A percentile compares a stretch with the other conserved stretches of the same genome.
Evolutionary conservation across 2,797 vertebrate genomes (phyloP).

Genomic region (Aphelocoma californica): DNA sequence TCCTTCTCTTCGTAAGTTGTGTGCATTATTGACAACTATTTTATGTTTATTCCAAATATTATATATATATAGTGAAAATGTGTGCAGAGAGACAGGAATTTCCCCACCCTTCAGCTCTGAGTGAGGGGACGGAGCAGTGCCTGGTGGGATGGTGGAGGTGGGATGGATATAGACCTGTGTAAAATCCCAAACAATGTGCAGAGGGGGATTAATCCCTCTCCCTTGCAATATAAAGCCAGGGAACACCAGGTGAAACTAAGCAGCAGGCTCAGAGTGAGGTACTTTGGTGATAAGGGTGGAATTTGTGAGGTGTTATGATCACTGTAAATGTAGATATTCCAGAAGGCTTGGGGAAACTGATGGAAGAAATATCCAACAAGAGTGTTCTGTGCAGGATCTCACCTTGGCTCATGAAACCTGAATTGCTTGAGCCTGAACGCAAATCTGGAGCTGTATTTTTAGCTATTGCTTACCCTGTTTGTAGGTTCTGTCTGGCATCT

Average conservation of each 20-base stretch:
- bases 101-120: not conserved
- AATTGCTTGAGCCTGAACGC: not conserved
- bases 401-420: not conserved
- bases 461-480: not conserved
- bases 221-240: not conserved
- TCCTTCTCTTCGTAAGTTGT: not conserved
- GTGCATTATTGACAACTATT: not conserved
- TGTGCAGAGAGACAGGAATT: not conserved
- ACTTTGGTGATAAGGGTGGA: not conserved
- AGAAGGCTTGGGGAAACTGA: not conserved
- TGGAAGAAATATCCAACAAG: not conserved
- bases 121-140: not conserved
- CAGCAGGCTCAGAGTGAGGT: not conserved
- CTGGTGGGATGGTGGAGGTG: accelerated
- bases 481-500: not conserved
- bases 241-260: not conserved
- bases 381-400: not conserved
- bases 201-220: not conserved
- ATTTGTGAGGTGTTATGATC: not conserved
- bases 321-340: not conserved
- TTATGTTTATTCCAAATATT: not conserved
- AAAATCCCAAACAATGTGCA: not conserved
- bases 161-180: not conserved
- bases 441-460: not conserved
- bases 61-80: not conserved